A percentile compares a stretch with the other conserved stretches of the same genome.
Conservation (phyloP, 2,797 vertebrate species). For the Girardinus metallicus region DNA sequence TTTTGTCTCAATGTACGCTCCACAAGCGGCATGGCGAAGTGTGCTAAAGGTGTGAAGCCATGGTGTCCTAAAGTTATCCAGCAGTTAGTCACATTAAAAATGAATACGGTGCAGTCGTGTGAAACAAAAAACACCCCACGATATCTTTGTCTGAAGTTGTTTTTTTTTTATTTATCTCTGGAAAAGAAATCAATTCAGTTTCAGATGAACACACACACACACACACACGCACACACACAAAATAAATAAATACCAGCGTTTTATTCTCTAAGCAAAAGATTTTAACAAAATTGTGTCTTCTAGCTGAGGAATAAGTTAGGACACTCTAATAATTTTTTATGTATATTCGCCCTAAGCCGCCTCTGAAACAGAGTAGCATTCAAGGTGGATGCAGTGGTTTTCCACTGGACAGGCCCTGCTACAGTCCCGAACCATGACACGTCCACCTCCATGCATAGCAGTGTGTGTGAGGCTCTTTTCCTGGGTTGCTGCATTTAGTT, state of each 20-base stretch:
- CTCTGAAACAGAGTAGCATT: not conserved
- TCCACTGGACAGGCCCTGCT: not conserved
- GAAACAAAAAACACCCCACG: not conserved
- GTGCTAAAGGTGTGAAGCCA: conserved; percentile 2
- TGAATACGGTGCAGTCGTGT: not conserved
- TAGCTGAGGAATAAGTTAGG: not conserved
- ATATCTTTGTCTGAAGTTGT: not conserved
- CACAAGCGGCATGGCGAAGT: not conserved
- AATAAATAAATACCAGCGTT: not conserved
- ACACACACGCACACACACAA: not conserved
- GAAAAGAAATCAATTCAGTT: not conserved
- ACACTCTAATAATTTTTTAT: not conserved
- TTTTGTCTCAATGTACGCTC: not conserved
- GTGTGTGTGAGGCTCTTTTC: not conserved
- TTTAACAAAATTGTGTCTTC: not conserved
- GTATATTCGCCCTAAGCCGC: not conserved
- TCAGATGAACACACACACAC: not conserved
- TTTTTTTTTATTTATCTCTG: not conserved
- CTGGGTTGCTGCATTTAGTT: not conserved
- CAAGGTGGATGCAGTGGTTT: not conserved
- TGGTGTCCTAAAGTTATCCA: not conserved
- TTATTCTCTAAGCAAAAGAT: not conserved
- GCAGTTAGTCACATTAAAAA: not conserved
- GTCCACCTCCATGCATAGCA: not conserved
- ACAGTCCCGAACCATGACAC: not conserved